Evolutionary conservation across 2,797 vertebrate genomes (phyloP).

Genomic region (Psittacula derbiana): DNA sequence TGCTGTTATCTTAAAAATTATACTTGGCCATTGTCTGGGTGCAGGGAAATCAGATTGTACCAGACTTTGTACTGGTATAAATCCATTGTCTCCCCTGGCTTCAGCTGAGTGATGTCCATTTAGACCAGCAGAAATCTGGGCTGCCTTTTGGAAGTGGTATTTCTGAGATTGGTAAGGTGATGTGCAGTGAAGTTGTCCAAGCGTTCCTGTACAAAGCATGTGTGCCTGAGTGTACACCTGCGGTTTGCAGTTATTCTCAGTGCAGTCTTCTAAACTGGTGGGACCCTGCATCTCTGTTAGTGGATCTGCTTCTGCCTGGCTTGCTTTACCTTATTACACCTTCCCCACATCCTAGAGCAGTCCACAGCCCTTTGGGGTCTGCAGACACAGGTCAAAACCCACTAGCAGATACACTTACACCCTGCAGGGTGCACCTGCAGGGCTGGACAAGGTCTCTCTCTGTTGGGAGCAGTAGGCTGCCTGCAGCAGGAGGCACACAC

Average conservation of each 20-base stretch:
- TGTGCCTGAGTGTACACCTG: background rate
- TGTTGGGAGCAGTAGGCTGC: background rate
- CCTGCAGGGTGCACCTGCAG: background rate
- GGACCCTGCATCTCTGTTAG: background rate
- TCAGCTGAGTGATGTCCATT: background rate
- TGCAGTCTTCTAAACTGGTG: background rate
- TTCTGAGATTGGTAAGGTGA: background rate
- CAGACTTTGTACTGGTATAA: background rate
- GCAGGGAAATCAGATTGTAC: background rate
- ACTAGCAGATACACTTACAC: background rate
- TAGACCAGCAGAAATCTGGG: background rate
- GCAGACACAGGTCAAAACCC: background rate
- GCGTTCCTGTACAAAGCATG: background rate
- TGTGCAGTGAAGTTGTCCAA: background rate
- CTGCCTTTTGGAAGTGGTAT: background rate
- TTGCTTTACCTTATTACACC: background rate
- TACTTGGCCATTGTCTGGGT: background rate
- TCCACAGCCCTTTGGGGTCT: background rate
- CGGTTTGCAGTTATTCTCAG: background rate
- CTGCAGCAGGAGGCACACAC: background rate
- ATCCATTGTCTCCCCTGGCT: background rate
- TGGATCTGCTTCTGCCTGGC: background rate
- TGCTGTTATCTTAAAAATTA: background rate
- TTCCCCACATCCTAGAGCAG: background rate
- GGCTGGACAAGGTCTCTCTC: background rate